Conservation (phyloP, 2,888 invertebrate species). For the Zaprionus bogoriensis region DNA sequence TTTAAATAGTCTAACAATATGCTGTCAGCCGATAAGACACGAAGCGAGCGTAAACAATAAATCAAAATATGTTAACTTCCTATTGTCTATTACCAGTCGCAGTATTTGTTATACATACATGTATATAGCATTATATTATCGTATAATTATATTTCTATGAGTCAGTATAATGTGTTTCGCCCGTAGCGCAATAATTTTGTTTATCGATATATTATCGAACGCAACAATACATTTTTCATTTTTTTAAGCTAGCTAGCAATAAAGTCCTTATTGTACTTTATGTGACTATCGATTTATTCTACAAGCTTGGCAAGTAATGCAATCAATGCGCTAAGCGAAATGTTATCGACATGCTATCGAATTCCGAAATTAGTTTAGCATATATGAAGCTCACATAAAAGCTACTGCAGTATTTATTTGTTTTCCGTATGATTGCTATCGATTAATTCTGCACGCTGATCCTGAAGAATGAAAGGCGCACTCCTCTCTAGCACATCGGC, state of each 20-base stretch:
- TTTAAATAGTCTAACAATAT: neutral
- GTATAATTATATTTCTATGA: neutral
- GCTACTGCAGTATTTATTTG: neutral
- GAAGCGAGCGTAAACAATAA: neutral
- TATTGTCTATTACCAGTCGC: no score
- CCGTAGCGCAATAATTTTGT: no score
- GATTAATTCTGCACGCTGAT: neutral
- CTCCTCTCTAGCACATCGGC: slow-evolving; percentile 1
- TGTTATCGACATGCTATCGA: no score
- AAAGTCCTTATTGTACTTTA: no score
- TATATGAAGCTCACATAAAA: neutral
- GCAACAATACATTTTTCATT: no score
- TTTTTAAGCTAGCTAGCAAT: no score
- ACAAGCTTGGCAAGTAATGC: no score
- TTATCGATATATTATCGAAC: no score
- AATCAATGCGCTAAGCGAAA: no score
- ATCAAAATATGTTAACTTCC: neutral
- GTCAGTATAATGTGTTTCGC: no score
- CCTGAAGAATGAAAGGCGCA: neutral
- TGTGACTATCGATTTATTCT: no score
- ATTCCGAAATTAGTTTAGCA: no score
- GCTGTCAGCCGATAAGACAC: neutral
- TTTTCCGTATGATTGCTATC: neutral
- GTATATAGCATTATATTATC: neutral
- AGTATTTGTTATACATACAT: neutral